Percentiles rank a stretch among this genome's conserved stretches.
phyloP scores from a whole-genome alignment of 1,140 invertebrate genomes.

The Dendroctonus ponderosae region DNA sequence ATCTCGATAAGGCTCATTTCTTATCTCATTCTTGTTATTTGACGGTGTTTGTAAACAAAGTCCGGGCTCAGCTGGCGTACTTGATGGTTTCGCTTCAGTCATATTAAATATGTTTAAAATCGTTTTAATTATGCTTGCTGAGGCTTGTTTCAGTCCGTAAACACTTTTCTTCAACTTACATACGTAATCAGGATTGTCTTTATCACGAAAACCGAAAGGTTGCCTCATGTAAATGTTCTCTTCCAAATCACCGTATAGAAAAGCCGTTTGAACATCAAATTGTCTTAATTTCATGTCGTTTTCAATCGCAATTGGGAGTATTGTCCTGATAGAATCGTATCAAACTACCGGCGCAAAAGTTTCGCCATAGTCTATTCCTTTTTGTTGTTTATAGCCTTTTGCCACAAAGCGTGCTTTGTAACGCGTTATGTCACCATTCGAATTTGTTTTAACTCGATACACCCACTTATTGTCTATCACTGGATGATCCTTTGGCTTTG shows the following conservation, averaged over 20 bases:
- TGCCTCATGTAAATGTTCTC: constrained; percentile 52
- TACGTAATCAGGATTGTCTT: constrained; percentile 19
- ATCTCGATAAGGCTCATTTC: constrained; percentile 38
- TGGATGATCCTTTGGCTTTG: too few species aligned
- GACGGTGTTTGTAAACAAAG: background rate
- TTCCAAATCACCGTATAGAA: constrained; percentile 50
- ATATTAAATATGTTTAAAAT: too few species aligned
- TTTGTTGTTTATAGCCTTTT: constrained; percentile 47
- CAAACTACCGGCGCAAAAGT: constrained; percentile 48
- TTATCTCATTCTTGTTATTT: constrained; percentile 3
- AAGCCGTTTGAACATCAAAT: constrained; percentile 51
- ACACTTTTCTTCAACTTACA: constrained; percentile 47
- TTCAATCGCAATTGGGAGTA: constrained; percentile 48
- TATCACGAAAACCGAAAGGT: constrained; percentile 44
- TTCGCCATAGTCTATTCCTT: constrained; percentile 49
- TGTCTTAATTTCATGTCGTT: constrained; percentile 45
- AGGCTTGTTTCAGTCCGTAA: constrained; percentile 53
- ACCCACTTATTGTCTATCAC: constrained; percentile 46
- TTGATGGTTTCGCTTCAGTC: constrained; percentile 46
- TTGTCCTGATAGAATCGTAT: constrained; percentile 45
- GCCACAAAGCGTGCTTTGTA: constrained; percentile 50
- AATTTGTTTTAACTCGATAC: constrained; percentile 37
- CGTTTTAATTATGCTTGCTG: too few species aligned
- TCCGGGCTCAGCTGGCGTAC: background rate
- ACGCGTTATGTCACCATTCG: constrained; percentile 1